Percentiles rank a stretch among this genome's conserved stretches.
These are phyloP conservation scores for Alentia gelatinosa DNA, from an alignment of 2,888 invertebrate genomes.

Conservation along the genomic window DNA sequence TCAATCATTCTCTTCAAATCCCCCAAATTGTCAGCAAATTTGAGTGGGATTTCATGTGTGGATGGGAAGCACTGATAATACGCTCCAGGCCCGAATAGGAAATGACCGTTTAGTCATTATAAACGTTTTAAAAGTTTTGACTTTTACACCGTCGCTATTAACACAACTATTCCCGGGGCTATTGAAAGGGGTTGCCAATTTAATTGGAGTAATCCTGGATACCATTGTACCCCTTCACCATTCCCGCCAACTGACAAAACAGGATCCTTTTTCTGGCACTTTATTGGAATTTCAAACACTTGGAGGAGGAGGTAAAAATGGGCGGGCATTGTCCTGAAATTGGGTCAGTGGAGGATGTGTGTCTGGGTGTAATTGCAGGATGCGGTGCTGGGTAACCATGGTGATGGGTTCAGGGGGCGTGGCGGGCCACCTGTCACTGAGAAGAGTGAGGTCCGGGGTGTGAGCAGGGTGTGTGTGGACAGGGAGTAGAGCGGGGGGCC, in stretches of 20 bases:
- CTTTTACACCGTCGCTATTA: background rate
- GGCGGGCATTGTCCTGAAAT: background rate
- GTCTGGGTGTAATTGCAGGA: background rate
- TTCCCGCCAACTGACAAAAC: background rate
- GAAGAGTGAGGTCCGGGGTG: background rate
- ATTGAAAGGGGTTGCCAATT: background rate
- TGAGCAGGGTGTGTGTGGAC: background rate
- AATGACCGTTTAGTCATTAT: background rate
- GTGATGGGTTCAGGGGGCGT: background rate
- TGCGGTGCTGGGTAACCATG: background rate
- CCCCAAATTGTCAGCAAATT: background rate
- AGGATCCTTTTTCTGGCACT: background rate
- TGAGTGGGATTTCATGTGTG: background rate
- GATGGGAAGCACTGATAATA: background rate
- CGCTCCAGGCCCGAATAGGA: background rate
- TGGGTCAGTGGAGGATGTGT: background rate
- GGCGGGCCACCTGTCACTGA: background rate
- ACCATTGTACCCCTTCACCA: background rate
- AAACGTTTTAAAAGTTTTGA: background rate
- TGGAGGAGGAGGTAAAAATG: background rate
- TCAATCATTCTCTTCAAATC: background rate
- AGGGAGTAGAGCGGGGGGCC: background rate
- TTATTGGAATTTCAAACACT: constrained; percentile 6
- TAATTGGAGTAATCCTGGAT: background rate
- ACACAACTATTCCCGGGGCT: background rate